These are phyloP conservation scores for Frankliniella intonsa DNA, from an alignment of 2,888 invertebrate species.

Conservation along the genomic window DNA sequence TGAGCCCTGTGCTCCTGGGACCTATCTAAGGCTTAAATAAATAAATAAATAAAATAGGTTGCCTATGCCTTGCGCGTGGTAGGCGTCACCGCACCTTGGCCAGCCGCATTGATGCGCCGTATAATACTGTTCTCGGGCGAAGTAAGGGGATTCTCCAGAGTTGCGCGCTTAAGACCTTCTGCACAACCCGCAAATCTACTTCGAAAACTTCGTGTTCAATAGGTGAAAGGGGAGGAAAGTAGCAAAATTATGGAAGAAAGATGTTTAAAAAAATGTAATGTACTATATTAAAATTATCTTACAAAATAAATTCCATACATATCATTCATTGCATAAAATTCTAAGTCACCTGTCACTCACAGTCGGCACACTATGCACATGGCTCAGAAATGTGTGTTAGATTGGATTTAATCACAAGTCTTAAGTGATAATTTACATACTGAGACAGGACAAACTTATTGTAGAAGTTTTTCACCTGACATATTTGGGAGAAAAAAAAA, in stretches of 20 bases:
- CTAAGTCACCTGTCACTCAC: not conserved
- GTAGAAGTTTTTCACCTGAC: not conserved
- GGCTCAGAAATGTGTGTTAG: not conserved
- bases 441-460: not conserved
- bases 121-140: too few species aligned
- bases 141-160: too few species aligned
- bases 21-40: too few species aligned
- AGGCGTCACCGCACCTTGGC: too few species aligned
- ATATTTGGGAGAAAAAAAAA: not conserved
- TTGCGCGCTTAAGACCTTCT: too few species aligned
- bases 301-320: not conserved
- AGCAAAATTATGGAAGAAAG: too few species aligned
- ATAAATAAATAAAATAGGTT: too few species aligned
- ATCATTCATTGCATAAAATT: not conserved
- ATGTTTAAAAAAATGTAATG: not conserved
- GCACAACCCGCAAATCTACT: too few species aligned
- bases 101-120: too few species aligned
- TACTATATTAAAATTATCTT: slow-evolving; percentile 8
- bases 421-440: not conserved
- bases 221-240: not conserved
- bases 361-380: not conserved
- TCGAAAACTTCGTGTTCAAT: not conserved
- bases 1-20: too few species aligned
- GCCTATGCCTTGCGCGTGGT: too few species aligned
- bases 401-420: not conserved